A percentile compares a stretch with the other conserved stretches of the same genome.
Evolutionary conservation across 2,888 invertebrate genomes (phyloP).

Genomic region (Leptopilina syphax): DNA sequence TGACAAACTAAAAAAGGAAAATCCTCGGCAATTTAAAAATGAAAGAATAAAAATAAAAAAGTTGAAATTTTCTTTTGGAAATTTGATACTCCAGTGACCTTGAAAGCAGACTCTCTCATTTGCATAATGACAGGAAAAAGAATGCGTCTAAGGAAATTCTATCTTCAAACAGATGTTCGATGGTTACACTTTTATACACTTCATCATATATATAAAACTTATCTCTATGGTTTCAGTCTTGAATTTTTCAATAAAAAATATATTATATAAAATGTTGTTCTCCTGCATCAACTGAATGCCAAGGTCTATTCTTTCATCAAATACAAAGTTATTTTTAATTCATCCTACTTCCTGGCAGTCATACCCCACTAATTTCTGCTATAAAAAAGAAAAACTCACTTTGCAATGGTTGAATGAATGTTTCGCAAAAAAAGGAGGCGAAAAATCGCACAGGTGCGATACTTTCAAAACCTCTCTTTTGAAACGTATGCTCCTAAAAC

Average conservation of each 20-base stretch:
- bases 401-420: conserved; percentile 8
- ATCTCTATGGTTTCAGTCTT: neutral
- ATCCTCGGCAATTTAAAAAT: too few species aligned
- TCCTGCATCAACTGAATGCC: conserved; percentile 19
- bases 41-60: neutral
- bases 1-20: too few species aligned
- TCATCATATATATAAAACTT: neutral
- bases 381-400: conserved; percentile 21
- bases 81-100: neutral
- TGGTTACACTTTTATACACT: neutral
- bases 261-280: neutral
- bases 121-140: conserved; percentile 17
- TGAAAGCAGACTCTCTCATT: neutral
- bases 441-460: neutral
- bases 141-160: conserved; percentile 11
- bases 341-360: conserved; percentile 32
- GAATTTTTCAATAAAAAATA: too few species aligned
- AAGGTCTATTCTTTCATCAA: neutral
- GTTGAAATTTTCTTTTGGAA: neutral
- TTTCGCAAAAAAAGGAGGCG: neutral
- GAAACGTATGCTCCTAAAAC: conserved; percentile 5
- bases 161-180: conserved; percentile 9
- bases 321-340: conserved; percentile 18
- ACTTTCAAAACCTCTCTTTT: conserved; percentile 20
- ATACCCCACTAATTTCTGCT: conserved; percentile 5